phyloP scores from a whole-genome alignment of 2,113 vertebrate genomes.

The Pseudorasbora parva region DNA sequence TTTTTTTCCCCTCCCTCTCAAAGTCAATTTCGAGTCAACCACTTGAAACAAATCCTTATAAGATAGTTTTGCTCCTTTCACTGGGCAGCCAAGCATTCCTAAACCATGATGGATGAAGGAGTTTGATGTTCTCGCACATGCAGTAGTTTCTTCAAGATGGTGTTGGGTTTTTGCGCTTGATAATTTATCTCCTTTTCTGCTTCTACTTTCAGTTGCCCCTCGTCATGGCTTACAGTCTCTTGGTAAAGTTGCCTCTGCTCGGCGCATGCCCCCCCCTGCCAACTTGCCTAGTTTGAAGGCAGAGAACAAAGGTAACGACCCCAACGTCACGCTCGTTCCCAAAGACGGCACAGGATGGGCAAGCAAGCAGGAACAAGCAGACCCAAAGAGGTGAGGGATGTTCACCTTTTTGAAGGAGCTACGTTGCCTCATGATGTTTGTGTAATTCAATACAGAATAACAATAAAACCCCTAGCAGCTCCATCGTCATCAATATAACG shows the following conservation, averaged over 20 bases:
- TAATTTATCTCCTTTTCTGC: conserved; percentile 35
- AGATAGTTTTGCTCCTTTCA: not conserved
- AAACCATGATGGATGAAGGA: not conserved
- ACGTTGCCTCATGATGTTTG: not conserved
- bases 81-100: not conserved
- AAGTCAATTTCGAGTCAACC: not conserved
- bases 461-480: not conserved
- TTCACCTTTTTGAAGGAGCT: not conserved
- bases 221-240: conserved; percentile 98
- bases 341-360: conserved; percentile 99
- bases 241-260: conserved; percentile 94
- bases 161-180: conserved; percentile 58
- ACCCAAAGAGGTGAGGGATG: conserved; percentile 89
- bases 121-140: conserved; percentile 11
- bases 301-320: conserved; percentile 97
- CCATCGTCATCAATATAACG: not conserved
- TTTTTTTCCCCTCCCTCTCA: not conserved
- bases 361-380: conserved; percentile 94
- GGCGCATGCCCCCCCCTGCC: conserved; percentile 95
- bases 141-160: conserved; percentile 33
- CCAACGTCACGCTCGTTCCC: conserved; percentile 93
- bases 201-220: conserved; percentile 81
- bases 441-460: not conserved
- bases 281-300: conserved; percentile 96
- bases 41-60: conserved; percentile 13